Evolutionary conservation across 1,140 invertebrate genomes (phyloP), one percentile per base, ranked within the genome.

Genomic region (Ganaspis sp.): DNA sequence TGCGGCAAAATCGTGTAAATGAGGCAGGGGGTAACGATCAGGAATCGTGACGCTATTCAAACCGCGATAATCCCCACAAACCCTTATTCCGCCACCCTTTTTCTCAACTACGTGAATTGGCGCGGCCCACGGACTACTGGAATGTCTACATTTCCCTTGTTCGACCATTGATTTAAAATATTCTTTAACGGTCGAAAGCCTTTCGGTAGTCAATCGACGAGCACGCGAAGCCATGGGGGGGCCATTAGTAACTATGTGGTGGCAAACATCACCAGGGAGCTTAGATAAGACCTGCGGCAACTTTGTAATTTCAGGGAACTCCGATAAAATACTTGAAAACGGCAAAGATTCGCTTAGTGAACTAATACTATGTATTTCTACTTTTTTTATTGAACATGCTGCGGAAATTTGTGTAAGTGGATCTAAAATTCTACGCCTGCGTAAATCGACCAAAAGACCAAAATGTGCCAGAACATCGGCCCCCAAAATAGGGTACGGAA

Each of bases 21-120:
- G 76, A 1, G 79, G 77, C 1, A 87, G 69, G 0, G 85, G 86
- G 70, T 89, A 92, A 6, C 81, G 42, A 75, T 92, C 90, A 1
- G 86, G 82, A 9, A 82, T 77, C 9, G 88, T 92, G 11, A 80
- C 19, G 3, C 70, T 17, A 74, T 92, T 92, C 0, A 92, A 71
- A 4, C 69, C 64, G 8, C 86, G 75, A 73, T 87, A 92, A 69
- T 92, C 90, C n/a, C n/a, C n/a, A n/a, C n/a, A n/a, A n/a, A n/a
- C n/a, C n/a, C n/a, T n/a, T n/a, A n/a, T n/a, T n/a, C 6, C 21
- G 0, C 58, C 58, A 12, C 42, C 19, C 40, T 49, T 45, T 42
- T 74, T 74, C 1, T 34, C 9, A 3, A 23, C 54, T 17, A 74
- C 4, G 12, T 69, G 73, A 0, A 73, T 17, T 15, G 53, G 49